These are phyloP conservation scores for Vultur gryphus DNA, from an alignment of 2,797 vertebrate species.

Conservation along the genomic window DNA sequence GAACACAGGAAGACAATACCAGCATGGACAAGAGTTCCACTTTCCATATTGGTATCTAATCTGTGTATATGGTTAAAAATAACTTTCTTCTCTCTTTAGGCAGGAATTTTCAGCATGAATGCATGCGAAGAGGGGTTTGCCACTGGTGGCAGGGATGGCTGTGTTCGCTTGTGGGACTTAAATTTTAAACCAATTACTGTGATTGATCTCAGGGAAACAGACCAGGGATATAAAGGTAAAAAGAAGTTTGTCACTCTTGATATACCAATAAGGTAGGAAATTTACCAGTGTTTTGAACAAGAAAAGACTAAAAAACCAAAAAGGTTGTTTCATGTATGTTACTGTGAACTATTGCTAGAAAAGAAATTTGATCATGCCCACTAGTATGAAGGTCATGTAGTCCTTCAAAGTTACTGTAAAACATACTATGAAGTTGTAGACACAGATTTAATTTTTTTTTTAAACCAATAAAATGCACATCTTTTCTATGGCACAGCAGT, in stretches of 20 bases:
- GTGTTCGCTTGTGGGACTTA: slow-evolving; percentile 97
- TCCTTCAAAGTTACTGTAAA: not conserved
- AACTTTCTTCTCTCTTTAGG: slow-evolving; percentile 80
- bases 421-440: not conserved
- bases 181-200: slow-evolving; percentile 99
- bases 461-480: not conserved
- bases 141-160: slow-evolving; percentile 96
- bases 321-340: rapidly evolving
- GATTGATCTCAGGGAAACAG: slow-evolving; percentile 99
- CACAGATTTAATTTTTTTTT: not conserved
- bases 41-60: not conserved
- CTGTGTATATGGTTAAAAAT: not conserved
- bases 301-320: not conserved
- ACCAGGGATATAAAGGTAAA: slow-evolving; percentile 99
- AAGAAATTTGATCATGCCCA: not conserved
- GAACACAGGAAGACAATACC: not conserved
- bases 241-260: not conserved
- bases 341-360: not conserved
- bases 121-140: slow-evolving; percentile 98
- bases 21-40: not conserved
- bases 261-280: not conserved
- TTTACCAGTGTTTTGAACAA: not conserved
- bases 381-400: not conserved
- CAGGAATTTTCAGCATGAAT: slow-evolving; percentile 99
- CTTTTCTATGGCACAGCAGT: not conserved